Percentiles rank a stretch among this genome's conserved stretches.
Conservation (phyloP, 2,888 invertebrate species). For the Pyrgus malvae region DNA sequence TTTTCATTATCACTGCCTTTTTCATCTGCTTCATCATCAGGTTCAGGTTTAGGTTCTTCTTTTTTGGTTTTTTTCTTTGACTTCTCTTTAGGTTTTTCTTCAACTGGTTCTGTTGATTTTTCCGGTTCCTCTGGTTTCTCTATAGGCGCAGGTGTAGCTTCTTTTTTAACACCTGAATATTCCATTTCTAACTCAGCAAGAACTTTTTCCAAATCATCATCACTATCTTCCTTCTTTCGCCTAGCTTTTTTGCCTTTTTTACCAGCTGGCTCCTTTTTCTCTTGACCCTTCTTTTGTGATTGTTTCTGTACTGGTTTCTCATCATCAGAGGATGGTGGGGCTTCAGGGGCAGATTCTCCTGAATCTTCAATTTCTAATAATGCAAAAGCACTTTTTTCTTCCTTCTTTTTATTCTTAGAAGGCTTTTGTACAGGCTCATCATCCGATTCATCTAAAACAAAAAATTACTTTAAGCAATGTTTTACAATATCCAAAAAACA, state of each 20-base stretch:
- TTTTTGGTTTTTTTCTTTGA: slow-evolving; percentile 66
- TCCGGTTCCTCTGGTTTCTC: slow-evolving; percentile 46
- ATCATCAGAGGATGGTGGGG: slow-evolving; percentile 71
- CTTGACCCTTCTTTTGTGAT: slow-evolving; percentile 59
- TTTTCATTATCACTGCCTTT: slow-evolving; percentile 79
- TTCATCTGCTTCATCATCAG: slow-evolving; percentile 53
- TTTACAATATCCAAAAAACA: background rate
- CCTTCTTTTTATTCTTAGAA: slow-evolving; percentile 68
- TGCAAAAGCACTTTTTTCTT: slow-evolving; percentile 84
- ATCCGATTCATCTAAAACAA: slow-evolving; percentile 62
- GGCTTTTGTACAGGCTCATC: slow-evolving; percentile 70
- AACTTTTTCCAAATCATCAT: slow-evolving; percentile 91
- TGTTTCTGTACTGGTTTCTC: slow-evolving; percentile 62
- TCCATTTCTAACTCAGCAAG: slow-evolving; percentile 92
- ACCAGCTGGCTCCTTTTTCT: slow-evolving; percentile 74
- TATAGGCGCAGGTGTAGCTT: slow-evolving; percentile 58
- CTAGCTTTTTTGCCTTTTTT: slow-evolving; percentile 88
- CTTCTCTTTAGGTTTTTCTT: slow-evolving; percentile 54
- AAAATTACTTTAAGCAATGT: background rate
- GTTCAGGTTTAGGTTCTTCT: slow-evolving; percentile 53
- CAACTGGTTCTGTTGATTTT: slow-evolving; percentile 55
- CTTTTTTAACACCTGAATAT: slow-evolving; percentile 85
- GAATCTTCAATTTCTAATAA: slow-evolving; percentile 85
- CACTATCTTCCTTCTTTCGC: slow-evolving; percentile 88
- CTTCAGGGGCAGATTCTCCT: slow-evolving; percentile 71